A percentile compares a stretch with the other conserved stretches of the same genome.
Conservation (phyloP, 2,797 vertebrate genomes). For the Galagoides demidoff region DNA sequence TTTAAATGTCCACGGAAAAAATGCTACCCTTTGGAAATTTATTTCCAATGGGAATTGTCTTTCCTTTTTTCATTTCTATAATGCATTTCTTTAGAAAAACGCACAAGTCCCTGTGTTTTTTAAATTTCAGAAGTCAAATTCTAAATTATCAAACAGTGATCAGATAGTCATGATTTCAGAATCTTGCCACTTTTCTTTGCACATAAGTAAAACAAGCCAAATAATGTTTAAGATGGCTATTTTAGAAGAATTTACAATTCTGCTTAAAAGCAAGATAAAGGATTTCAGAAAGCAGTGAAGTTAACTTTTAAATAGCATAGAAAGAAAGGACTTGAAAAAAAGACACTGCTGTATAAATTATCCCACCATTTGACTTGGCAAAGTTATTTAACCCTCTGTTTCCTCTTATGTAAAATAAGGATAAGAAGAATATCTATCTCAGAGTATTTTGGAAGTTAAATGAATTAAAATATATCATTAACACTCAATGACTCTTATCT, state of each 20-base stretch:
- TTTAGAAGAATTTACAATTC: not conserved
- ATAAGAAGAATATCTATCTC: not conserved
- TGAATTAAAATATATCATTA: not conserved
- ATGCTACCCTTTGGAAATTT: not conserved
- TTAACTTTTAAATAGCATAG: not conserved
- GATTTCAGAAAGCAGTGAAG: not conserved
- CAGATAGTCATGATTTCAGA: not conserved
- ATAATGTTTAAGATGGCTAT: not conserved
- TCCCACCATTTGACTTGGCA: not conserved
- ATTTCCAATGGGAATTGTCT: not conserved
- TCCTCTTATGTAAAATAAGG: not conserved
- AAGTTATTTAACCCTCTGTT: not conserved
- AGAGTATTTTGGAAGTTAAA: not conserved
- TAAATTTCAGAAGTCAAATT: constrained; percentile 27
- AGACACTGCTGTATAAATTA: not conserved
- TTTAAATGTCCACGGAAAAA: constrained; percentile 15
- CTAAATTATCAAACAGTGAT: not conserved
- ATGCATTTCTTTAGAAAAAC: constrained; percentile 29
- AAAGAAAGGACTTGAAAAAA: not conserved
- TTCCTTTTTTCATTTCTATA: constrained; percentile 10
- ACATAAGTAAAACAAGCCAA: not conserved
- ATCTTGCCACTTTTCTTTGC: not conserved
- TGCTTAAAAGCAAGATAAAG: not conserved
- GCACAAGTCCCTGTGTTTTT: not conserved
- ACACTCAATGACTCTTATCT: not conserved